Conservation (phyloP, 2,888 invertebrate species). For the Altica lythri region DNA sequence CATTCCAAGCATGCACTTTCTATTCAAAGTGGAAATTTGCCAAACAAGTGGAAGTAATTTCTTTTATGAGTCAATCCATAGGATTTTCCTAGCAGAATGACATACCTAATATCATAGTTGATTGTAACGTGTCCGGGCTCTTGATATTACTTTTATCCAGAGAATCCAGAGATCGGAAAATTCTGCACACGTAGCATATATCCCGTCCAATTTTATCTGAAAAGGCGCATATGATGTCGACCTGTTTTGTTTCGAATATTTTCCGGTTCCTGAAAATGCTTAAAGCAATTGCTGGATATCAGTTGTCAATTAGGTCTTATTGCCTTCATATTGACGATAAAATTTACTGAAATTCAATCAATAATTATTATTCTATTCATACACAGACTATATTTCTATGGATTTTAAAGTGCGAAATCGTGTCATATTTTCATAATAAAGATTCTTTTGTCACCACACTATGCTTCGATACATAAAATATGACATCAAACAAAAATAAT, state of each 20-base stretch:
- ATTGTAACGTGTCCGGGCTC: conserved; percentile 21
- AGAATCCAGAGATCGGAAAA: conserved; percentile 7
- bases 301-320: conserved; percentile 19
- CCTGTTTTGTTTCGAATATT: conserved; percentile 22
- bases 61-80: conserved; percentile 12
- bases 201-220: conserved; percentile 22
- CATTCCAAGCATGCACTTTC: no score
- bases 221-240: conserved; percentile 19
- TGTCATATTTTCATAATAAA: no score
- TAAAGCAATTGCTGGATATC: conserved; percentile 13
- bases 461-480: no score
- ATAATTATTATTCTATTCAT: no score
- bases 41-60: conserved; percentile 5
- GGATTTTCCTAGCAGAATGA: conserved; percentile 19
- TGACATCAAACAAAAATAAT: no score
- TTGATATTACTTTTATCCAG: conserved; percentile 18
- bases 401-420: no score
- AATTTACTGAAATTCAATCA: conserved; percentile 2
- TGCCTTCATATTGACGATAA: conserved; percentile 1
- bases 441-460: no score
- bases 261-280: conserved; percentile 9
- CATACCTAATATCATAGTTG: conserved; percentile 23
- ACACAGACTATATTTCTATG: no score
- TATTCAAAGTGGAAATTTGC: conserved; percentile 1
- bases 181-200: conserved; percentile 21